Evolutionary conservation across 2,797 vertebrate genomes (phyloP).

Genomic region (Gallinago solitaria): DNA sequence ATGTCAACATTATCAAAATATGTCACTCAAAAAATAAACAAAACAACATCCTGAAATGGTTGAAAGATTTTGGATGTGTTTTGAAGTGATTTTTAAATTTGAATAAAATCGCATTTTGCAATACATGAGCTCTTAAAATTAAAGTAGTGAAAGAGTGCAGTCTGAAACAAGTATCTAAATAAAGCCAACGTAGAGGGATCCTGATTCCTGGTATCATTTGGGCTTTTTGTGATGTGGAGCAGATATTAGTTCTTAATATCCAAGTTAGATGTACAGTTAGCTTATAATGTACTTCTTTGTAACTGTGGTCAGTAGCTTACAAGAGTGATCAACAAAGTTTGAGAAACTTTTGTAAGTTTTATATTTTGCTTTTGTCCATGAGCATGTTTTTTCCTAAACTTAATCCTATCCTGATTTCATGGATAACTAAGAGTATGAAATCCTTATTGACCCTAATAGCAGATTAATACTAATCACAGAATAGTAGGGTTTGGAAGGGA

Average conservation of each 20-base stretch:
- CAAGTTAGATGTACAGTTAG: background rate
- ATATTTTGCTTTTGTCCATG: background rate
- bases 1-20: background rate
- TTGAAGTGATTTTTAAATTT: background rate
- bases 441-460: background rate
- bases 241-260: background rate
- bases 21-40: background rate
- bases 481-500: too few species aligned
- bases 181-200: background rate
- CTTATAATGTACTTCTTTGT: background rate
- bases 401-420: background rate
- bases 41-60: background rate
- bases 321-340: background rate
- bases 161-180: background rate
- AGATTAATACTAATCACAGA: too few species aligned
- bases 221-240: background rate
- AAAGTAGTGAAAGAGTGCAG: background rate
- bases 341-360: background rate
- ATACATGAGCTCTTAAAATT: background rate
- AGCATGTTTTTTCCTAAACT: background rate
- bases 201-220: background rate
- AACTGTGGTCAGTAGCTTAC: background rate
- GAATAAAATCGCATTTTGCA: background rate
- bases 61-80: background rate
- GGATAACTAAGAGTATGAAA: background rate